Percentiles rank a stretch among this genome's conserved stretches.
Conservation (phyloP, 92 coral and sea anemone species). For the Zoanthus sansibaricus region DNA sequence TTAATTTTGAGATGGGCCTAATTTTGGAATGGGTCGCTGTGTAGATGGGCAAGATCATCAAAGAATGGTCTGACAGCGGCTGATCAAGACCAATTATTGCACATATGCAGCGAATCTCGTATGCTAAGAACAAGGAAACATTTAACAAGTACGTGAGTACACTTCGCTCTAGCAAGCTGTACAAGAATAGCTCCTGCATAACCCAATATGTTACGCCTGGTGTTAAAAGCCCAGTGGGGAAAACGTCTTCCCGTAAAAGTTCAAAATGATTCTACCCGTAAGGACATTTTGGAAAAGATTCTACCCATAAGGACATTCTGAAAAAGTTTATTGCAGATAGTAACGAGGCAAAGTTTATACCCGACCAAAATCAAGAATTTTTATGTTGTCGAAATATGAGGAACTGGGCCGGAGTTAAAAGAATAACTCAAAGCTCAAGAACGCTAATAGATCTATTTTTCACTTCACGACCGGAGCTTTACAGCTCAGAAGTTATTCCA, state of each 20-base stretch:
- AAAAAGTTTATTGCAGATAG: conserved; percentile 50
- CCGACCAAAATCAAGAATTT: conserved; percentile 48
- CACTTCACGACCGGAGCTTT: no score
- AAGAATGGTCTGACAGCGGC: conserved; percentile 45
- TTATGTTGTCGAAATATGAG: conserved; percentile 55
- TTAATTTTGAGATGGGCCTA: no score
- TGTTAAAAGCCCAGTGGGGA: conserved; percentile 11
- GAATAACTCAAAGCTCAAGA: no score
- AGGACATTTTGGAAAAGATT: neutral
- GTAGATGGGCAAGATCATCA: conserved; percentile 48
- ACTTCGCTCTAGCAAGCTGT: conserved; percentile 37
- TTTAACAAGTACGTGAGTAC: conserved; percentile 30
- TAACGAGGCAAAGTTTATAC: conserved; percentile 54
- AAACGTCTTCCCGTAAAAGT: neutral
- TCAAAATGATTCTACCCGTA: neutral
- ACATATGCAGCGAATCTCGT: conserved; percentile 50
- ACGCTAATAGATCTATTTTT: no score
- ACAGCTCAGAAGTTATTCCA: no score
- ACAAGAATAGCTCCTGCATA: conserved; percentile 33
- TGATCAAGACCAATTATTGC: conserved; percentile 53
- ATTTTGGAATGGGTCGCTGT: neutral
- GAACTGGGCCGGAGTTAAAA: conserved; percentile 31
- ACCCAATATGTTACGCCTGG: conserved; percentile 38
- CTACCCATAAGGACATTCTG: neutral
- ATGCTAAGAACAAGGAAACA: conserved; percentile 33